Evolutionary conservation across 2,888 invertebrate species (phyloP), one percentile per base, ranked within the genome.

Genomic region (Mythimna albipuncta): DNA sequence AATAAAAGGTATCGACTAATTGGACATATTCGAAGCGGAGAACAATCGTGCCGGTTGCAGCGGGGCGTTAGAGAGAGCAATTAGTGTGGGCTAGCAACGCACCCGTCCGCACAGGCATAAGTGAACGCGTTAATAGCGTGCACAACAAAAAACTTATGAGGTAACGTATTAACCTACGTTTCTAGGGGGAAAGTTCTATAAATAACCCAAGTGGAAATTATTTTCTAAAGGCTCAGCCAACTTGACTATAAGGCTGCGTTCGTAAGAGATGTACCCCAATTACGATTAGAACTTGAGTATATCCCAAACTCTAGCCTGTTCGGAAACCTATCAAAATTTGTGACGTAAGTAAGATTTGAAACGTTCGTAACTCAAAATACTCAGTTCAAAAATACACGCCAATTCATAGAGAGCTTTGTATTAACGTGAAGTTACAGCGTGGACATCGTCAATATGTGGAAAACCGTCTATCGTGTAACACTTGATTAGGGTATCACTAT

Each of bases 11-110:
- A 80, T 80, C 69, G 44, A 72, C 38, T 81, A 85, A 84, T 78
- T 77, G 69, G 70, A 70, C 75, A 72, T 72, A 82, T 78, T 78
- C 58, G 73, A 82, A 78, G 81, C 72, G 72, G 54, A 75, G 59
- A 79, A 75, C 70, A 69, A 77, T 82, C 47, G 75, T 66, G 75
- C 69, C 69, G 71, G 55, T 69, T 69, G 73, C 75, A 70, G 72
- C 65, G 77, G 44, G 79, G 76, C 74, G 74, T 72, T 77, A 71
- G 76, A 72, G 75, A 83, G 83, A 73, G 75, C 85, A 86, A 85
- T 86, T 85, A 86, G 81, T 62, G 67, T 57, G 55, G 47, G 71
- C 59, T 62, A 67, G 55, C 58, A 35, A 47, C 44, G 63, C 32
- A 54, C n/a, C 26, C 64, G 19, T 19, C 47, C 58, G 19, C 44